phyloP scores from a whole-genome alignment of 2,113 vertebrate species.

The Orycteropus afer region DNA sequence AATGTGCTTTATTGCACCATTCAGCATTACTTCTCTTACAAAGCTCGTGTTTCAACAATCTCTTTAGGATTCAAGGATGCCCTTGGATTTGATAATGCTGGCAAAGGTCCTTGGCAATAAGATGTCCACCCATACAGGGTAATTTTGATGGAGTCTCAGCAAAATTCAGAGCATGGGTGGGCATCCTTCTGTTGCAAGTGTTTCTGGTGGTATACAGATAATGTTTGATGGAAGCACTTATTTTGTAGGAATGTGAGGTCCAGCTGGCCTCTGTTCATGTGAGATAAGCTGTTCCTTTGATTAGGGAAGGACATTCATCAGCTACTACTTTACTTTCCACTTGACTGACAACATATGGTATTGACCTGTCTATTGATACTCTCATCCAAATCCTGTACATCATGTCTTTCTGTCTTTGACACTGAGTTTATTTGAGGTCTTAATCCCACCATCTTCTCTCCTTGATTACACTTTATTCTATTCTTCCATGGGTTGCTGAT shows the following conservation, averaged over 20 bases:
- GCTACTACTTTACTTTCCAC: background rate
- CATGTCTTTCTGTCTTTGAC: background rate
- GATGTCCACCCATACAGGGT: too few species aligned
- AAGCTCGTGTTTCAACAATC: accelerated
- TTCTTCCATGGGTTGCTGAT: accelerated
- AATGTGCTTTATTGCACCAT: background rate
- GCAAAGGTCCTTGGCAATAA: background rate
- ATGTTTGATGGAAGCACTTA: background rate
- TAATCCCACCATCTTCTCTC: too few species aligned
- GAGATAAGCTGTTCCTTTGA: background rate
- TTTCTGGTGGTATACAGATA: background rate
- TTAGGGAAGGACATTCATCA: too few species aligned
- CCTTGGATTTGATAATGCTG: background rate
- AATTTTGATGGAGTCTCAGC: background rate
- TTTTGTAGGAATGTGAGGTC: background rate
- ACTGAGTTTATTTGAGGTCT: background rate
- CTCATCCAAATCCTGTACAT: background rate
- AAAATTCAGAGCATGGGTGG: background rate
- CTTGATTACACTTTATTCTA: accelerated
- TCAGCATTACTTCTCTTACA: background rate
- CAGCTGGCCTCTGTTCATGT: background rate
- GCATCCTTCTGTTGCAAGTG: background rate
- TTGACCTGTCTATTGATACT: background rate
- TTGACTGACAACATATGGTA: background rate
- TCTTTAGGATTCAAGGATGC: background rate